Evolutionary conservation across 2,888 invertebrate genomes (phyloP).

Genomic region (Idaea biselata): DNA sequence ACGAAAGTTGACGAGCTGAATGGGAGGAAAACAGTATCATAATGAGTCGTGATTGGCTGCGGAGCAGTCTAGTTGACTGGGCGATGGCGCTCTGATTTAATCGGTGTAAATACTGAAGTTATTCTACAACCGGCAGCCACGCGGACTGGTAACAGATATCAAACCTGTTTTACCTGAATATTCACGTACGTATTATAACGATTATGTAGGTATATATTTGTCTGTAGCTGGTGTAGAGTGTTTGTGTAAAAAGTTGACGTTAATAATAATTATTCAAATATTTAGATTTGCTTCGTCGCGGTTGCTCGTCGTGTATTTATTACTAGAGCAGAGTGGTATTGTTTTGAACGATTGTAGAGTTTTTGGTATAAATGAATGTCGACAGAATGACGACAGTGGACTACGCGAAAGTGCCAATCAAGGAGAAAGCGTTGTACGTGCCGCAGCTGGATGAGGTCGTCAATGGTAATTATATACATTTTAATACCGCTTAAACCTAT

Average conservation of each 20-base stretch:
- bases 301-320: not conserved
- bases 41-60: not conserved
- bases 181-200: not conserved
- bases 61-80: not conserved
- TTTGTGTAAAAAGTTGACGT: not conserved
- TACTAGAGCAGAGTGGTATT: not conserved
- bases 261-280: not conserved
- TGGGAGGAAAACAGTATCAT: not conserved
- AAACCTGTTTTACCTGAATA: not conserved
- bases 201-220: not conserved
- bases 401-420: constrained; percentile 61
- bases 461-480: constrained; percentile 69
- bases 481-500: not conserved
- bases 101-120: not conserved
- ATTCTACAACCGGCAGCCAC: not conserved
- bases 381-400: constrained; percentile 67
- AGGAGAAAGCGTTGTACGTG: constrained; percentile 79
- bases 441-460: constrained; percentile 85
- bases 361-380: constrained; percentile 7
- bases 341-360: not conserved
- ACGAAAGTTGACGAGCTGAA: not conserved
- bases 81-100: not conserved
- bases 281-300: too few species aligned
- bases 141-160: not conserved
- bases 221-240: not conserved